Conservation (phyloP, 2,113 vertebrate genomes). For the Cyrtonyx montezumae region DNA sequence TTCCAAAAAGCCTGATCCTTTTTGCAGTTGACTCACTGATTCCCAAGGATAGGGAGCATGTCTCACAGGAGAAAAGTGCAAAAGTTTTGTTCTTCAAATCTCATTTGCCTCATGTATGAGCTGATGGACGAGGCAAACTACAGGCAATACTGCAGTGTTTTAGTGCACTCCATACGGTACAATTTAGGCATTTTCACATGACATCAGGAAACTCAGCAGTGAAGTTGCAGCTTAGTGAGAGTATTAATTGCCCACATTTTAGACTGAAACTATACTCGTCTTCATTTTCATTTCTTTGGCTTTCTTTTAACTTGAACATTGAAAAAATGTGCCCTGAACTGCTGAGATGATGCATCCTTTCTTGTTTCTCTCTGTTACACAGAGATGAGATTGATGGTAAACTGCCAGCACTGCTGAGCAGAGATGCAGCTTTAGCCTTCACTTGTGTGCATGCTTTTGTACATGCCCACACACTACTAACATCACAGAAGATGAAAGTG, state of each 20-base stretch:
- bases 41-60: not conserved
- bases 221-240: not conserved
- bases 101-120: not conserved
- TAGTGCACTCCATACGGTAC: fast-evolving
- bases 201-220: not conserved
- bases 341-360: not conserved
- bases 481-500: constrained; percentile 40
- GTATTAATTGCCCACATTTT: not conserved
- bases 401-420: not conserved
- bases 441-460: constrained; percentile 30
- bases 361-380: not conserved
- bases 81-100: not conserved
- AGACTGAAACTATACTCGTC: not conserved
- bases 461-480: not conserved
- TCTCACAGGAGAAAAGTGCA: not conserved
- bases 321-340: not conserved
- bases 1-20: not conserved
- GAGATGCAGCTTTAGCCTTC: constrained; percentile 39
- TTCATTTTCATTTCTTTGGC: not conserved
- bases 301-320: not conserved
- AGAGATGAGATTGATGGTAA: constrained; percentile 33
- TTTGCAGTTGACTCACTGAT: not conserved
- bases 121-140: not conserved
- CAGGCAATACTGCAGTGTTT: not conserved
- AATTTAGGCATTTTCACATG: not conserved